These are phyloP conservation scores for Drosophila arizonae DNA, from an alignment of 1,140 invertebrate species.

Conservation along the genomic window DNA sequence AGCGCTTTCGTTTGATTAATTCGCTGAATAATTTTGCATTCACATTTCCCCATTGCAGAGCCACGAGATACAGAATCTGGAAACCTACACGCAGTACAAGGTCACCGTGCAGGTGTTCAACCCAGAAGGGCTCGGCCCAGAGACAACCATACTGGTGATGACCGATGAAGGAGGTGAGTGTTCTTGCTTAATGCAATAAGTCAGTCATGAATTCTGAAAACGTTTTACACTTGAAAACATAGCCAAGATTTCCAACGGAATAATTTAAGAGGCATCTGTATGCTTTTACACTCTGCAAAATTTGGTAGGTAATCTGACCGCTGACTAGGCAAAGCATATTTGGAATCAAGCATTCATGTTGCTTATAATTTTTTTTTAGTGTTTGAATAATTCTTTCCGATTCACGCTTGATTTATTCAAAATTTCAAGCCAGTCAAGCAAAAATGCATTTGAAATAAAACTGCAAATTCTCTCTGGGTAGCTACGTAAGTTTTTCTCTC, in stretches of 20 bases:
- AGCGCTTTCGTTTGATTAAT: constrained; percentile 20
- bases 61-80: constrained; percentile 88
- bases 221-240: not conserved
- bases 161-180: constrained; percentile 91
- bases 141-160: constrained; percentile 89
- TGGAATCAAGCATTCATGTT: too few species aligned
- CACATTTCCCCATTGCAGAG: constrained; percentile 83
- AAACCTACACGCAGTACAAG: constrained; percentile 90
- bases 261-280: not conserved
- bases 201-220: not conserved
- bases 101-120: constrained; percentile 91
- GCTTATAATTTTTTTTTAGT: not conserved
- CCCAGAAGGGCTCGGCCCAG: constrained; percentile 88
- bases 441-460: not conserved
- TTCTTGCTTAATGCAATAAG: not conserved
- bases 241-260: not conserved
- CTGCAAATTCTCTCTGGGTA: not conserved
- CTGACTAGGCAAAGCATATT: too few species aligned
- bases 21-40: constrained; percentile 48
- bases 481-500: not conserved
- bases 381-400: not conserved
- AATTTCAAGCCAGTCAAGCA: constrained; percentile 6
- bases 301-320: too few species aligned
- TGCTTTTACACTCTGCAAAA: not conserved
- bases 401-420: not conserved